phyloP scores from a whole-genome alignment of 2,797 vertebrate species.

The Varecia variegata region DNA sequence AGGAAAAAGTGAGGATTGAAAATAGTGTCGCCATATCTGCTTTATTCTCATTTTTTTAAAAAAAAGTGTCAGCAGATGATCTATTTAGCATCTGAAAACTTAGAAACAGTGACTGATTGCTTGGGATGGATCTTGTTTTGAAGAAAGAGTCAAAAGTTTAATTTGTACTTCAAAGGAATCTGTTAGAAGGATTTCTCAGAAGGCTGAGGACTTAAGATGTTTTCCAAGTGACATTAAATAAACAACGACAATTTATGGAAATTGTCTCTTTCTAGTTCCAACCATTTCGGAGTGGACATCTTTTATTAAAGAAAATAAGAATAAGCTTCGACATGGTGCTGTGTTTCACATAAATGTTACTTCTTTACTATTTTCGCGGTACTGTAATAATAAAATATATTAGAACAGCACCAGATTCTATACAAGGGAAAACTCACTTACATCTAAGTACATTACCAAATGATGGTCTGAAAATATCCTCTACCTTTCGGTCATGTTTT shows the following conservation, averaged over 20 bases:
- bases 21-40: background rate
- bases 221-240: background rate
- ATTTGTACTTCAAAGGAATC: slow-evolving; percentile 52
- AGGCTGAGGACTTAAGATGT: background rate
- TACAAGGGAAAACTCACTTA: background rate
- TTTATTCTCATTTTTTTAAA: background rate
- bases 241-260: slow-evolving; percentile 41
- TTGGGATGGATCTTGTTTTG: slow-evolving; percentile 24
- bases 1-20: background rate
- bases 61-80: slow-evolving; percentile 2
- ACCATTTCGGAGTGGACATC: slow-evolving; percentile 15
- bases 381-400: background rate
- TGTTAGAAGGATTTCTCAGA: slow-evolving; percentile 39
- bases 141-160: slow-evolving; percentile 34
- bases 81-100: slow-evolving; percentile 40
- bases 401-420: background rate
- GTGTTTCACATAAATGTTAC: background rate
- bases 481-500: background rate
- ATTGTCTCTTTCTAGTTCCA: background rate
- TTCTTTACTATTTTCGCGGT: background rate
- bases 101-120: slow-evolving; percentile 22
- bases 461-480: background rate
- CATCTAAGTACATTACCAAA: background rate
- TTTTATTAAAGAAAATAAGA: slow-evolving; percentile 29
- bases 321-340: background rate